Evolutionary conservation across 2,797 vertebrate genomes (phyloP).

Genomic region (Heterohyrax brucei): DNA sequence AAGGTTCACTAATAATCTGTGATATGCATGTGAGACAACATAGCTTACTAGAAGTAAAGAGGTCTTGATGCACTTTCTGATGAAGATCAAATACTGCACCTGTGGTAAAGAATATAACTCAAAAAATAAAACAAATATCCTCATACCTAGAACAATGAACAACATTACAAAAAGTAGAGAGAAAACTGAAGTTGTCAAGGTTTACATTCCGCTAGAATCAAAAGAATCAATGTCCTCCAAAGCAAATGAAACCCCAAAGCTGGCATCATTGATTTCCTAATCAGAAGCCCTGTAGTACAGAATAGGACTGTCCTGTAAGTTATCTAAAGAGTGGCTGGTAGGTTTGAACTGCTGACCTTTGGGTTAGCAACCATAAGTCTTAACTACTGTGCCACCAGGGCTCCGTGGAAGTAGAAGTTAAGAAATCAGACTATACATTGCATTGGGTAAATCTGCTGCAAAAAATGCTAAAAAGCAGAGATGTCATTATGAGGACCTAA

Average conservation of each 20-base stretch:
- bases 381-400: too few relatives aligned
- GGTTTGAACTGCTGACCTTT: too few relatives aligned
- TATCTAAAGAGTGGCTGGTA: too few relatives aligned
- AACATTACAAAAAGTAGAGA: too few relatives aligned
- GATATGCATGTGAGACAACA: too few relatives aligned
- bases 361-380: too few relatives aligned
- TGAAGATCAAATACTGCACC: neutral
- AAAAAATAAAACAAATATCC: neutral
- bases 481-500: neutral
- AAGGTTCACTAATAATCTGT: neutral
- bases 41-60: neutral
- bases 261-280: too few relatives aligned
- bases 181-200: too few relatives aligned
- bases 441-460: neutral
- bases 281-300: too few relatives aligned
- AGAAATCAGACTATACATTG: neutral
- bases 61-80: neutral
- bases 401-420: neutral
- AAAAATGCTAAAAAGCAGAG: neutral
- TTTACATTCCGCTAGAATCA: neutral
- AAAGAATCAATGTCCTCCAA: neutral
- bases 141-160: too few relatives aligned
- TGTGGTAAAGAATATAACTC: neutral
- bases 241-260: too few relatives aligned
- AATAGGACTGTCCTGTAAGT: too few relatives aligned